Base-by-base conservation (phyloP, 2,113 vertebrate species). In the Cercocebus atys region DNA sequence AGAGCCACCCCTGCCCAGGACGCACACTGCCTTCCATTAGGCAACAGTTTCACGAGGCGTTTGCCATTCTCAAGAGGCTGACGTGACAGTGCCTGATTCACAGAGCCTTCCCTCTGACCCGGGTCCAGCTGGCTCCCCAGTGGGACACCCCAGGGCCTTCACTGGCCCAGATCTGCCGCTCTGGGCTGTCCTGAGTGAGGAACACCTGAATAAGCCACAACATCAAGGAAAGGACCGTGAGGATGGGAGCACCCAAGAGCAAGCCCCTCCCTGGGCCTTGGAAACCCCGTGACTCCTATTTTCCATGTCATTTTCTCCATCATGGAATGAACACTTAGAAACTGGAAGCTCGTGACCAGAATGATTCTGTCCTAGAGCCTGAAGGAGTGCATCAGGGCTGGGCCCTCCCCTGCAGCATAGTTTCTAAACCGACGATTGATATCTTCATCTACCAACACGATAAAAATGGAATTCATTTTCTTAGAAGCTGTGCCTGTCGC, bases 31-130 rank as follows among this genome's bases (percentile, higher is more conserved):
- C 76, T 87, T 98, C 98, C 97, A 98, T 98, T 97, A 98, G 97
- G 97, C 96, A 96, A 98, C 97, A 95, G 98, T 98, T 98, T 98
- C 98, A 98, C 94, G 97, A 98, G 98, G 97, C 98, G 96, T 94
- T 90, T 57, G 76, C 75, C 90, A 90, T 94, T 79, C 98, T 96
- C 93, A 0, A 38, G 97, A 96, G 97, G 97, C 97, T 97, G 88
- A 96, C 35, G 1, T 40, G 94, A 97, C 95, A 97, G 94, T 22
- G 50, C 94, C 92, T 97, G 98, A 98, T 98, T 98, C 98, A 98
- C 97, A 97, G 94, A 97, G 38, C 57, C 97, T 93, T 95, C 95
- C 88, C 80, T 95, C 88, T 72, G 87, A 96, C 95, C 87, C 92
- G 86, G 20, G 57, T n/a, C 43, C 35, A 76, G 70, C 88, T 83